Evolutionary conservation across 2,888 invertebrate genomes (phyloP).

Genomic region (Antheraea assamensis): DNA sequence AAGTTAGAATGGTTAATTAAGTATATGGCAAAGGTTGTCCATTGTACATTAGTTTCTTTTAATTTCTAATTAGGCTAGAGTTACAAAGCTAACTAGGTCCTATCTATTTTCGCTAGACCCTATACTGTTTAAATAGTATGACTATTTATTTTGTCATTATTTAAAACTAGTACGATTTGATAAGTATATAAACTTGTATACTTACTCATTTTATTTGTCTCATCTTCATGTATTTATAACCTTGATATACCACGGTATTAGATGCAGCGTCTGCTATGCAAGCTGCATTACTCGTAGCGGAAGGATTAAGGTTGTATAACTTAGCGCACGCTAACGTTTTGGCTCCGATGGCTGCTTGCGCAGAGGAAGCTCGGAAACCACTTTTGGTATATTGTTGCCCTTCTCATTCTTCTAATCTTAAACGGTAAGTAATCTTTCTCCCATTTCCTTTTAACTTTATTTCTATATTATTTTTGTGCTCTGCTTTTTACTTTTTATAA

Average conservation of each 20-base stretch:
- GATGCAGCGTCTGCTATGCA: constrained; percentile 88
- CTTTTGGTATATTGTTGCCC: constrained; percentile 87
- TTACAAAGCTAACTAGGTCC: no score
- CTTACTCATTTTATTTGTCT: background rate
- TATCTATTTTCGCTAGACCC: no score
- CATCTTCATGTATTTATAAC: background rate
- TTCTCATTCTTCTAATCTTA: constrained; percentile 86
- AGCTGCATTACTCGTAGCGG: constrained; percentile 86
- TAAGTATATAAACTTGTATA: background rate
- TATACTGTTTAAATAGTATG: no score
- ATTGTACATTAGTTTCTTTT: no score
- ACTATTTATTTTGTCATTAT: no score
- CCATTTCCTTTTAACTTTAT: background rate
- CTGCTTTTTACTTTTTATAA: background rate
- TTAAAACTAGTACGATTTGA: no score
- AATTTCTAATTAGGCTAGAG: no score
- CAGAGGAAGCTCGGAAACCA: constrained; percentile 80
- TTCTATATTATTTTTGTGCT: no score
- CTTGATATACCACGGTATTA: constrained; percentile 46
- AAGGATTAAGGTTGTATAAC: constrained; percentile 88
- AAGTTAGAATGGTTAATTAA: no score
- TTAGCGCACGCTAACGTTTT: constrained; percentile 87
- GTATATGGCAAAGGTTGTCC: no score
- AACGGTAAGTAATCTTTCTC: constrained; percentile 73
- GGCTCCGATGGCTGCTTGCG: constrained; percentile 86